These are phyloP conservation scores for Gymnoscelis rufifasciata DNA, from an alignment of 2,888 invertebrate species.

Conservation along the genomic window DNA sequence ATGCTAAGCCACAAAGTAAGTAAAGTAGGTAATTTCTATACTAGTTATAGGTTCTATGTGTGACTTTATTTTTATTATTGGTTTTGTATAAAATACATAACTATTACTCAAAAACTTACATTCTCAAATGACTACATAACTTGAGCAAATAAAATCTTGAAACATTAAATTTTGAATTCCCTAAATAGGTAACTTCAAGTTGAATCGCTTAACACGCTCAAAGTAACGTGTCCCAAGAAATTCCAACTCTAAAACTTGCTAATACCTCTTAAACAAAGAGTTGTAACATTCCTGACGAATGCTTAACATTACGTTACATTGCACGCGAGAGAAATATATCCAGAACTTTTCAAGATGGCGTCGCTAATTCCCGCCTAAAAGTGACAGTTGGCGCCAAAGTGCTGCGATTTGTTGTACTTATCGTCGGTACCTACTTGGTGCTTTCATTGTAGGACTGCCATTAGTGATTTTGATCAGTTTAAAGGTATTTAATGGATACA, in stretches of 20 bases:
- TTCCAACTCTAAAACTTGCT: constrained; percentile 10
- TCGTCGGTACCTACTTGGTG: too few species aligned
- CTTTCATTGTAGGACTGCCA: too few species aligned
- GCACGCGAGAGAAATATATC: constrained; percentile 40
- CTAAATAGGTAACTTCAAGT: not conserved
- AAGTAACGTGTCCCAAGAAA: constrained; percentile 14
- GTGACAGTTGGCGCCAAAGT: constrained; percentile 22
- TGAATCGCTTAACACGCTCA: constrained; percentile 4
- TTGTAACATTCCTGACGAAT: constrained; percentile 41
- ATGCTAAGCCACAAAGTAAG: too few species aligned
- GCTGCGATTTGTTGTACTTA: constrained; percentile 5
- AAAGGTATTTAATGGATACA: too few species aligned
- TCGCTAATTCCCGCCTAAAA: constrained; percentile 48
- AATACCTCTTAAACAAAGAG: constrained; percentile 20
- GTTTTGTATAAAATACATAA: too few species aligned
- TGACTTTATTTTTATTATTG: too few species aligned
- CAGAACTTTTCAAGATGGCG: constrained; percentile 55
- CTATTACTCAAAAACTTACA: too few species aligned
- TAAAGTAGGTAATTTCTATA: too few species aligned
- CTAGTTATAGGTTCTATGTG: too few species aligned
- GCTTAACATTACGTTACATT: constrained; percentile 43
- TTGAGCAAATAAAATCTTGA: too few species aligned
- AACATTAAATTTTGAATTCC: not conserved
- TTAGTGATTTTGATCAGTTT: too few species aligned
- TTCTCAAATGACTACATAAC: too few species aligned